Evolutionary conservation across 2,797 vertebrate species (phyloP), one percentile per base, ranked within the genome.

Genomic region (Delichon dasypus): DNA sequence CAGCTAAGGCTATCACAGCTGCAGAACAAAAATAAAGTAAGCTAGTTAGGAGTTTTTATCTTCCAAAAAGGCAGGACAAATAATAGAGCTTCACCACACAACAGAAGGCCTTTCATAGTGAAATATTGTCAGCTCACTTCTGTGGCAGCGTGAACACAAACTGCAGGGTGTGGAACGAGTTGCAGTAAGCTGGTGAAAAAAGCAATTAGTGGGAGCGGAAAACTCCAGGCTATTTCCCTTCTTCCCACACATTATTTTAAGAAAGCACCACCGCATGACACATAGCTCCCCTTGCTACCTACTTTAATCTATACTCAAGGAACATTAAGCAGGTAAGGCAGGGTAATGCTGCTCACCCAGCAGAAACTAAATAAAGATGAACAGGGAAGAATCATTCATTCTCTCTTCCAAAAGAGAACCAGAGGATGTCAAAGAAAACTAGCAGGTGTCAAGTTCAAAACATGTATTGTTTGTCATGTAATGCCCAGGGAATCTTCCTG

Each of bases 311-410:
- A 25, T 58, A 88, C 70, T 91, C 50, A 93, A 90, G 91, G 88
- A 91, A 88, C 73, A 83, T 94, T 88, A 93, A 94, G 73, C 79
- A 89, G 72, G 85, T 88, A 91, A 88, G 62, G 54, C 47, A 85
- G 38, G 42, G 66, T 78, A 95, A 93, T 71, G 47, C 47, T 94
- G 90, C 51, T 94, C 92, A 84, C 45, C 73, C 79, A 85, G 50
- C 65, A 90, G 73, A 94, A 95, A 83, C 73, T 80, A 91, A 88
- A 54, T 92, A 82, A 85, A 76, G 80, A 86, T 68, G 79, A 86
- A 68, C 32, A 65, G 78, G 11, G 53, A 85, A 91, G 76, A 75
- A 64, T 60, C 54, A 75, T 84, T 91, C 50, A 68, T 80, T 22
- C 42, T 68, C 9, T 84, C 27, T 71, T 84, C 54, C 32, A 38